Evolutionary conservation across 2,113 vertebrate species (phyloP).

Genomic region (Etheostoma cragini): DNA sequence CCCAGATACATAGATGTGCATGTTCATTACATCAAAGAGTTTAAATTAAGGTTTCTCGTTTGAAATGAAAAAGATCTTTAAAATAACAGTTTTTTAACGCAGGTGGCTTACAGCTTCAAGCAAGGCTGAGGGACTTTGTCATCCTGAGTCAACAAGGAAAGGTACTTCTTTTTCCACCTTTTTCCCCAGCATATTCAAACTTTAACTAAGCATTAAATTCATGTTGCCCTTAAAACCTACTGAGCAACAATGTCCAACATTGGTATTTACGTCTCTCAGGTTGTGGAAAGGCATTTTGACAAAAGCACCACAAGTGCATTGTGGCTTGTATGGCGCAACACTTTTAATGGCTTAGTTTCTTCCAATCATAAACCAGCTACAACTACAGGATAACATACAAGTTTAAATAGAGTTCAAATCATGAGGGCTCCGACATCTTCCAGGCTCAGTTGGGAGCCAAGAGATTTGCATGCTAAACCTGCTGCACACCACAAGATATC

Average conservation of each 20-base stretch:
- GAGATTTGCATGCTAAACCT: conserved; percentile 32
- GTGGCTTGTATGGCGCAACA: neutral
- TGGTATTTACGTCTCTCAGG: neutral
- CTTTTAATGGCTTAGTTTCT: neutral
- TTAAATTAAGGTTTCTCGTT: conserved; percentile 60
- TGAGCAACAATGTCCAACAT: neutral
- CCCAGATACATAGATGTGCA: conserved; percentile 62
- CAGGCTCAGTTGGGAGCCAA: neutral
- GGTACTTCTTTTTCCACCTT: neutral
- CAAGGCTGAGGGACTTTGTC: conserved; percentile 12
- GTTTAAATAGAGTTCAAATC: conserved; percentile 1
- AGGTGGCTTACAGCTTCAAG: conserved; percentile 13
- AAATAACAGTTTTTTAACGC: conserved; percentile 23
- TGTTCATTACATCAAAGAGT: conserved; percentile 63
- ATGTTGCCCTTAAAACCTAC: conserved; percentile 16
- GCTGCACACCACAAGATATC: conserved; percentile 36
- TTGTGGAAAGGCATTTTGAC: neutral
- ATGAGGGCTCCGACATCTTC: neutral
- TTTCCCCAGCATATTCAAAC: conserved; percentile 14
- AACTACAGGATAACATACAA: neutral
- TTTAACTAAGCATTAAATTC: conserved; percentile 21
- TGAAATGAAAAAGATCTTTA: conserved; percentile 41
- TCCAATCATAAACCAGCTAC: neutral
- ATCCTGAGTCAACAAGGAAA: conserved; percentile 32
- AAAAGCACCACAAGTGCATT: neutral